Percentiles rank a stretch among this genome's conserved stretches.
These are phyloP conservation scores for Thysanoteuthis rhombus DNA, from an alignment of 2,888 invertebrate species.

Conservation along the genomic window DNA sequence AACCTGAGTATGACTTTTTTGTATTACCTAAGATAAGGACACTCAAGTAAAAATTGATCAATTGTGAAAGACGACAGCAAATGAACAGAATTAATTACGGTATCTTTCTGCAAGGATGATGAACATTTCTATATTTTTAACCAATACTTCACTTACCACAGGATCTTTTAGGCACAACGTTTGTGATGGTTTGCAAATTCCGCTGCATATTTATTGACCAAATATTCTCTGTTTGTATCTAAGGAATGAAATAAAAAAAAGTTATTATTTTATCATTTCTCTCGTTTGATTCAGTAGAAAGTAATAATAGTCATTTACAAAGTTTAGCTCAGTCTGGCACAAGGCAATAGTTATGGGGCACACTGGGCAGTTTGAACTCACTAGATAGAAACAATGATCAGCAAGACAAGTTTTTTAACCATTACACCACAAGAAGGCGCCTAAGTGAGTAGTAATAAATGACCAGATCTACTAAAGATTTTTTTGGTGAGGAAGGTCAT, in stretches of 20 bases:
- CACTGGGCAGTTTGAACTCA: not conserved
- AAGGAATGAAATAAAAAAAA: slow-evolving; percentile 34
- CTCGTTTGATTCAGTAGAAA: too few relatives aligned
- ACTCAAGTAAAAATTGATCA: too few relatives aligned
- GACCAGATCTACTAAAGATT: not conserved
- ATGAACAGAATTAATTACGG: not conserved
- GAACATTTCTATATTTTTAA: not conserved
- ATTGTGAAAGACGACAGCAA: too few relatives aligned
- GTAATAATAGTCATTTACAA: too few relatives aligned
- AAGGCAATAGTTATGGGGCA: not conserved
- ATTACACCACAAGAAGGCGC: not conserved
- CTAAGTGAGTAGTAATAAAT: not conserved
- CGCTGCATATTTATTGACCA: slow-evolving; percentile 81
- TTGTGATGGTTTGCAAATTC: slow-evolving; percentile 70
- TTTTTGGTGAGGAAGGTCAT: too few relatives aligned
- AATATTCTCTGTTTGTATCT: slow-evolving; percentile 76
- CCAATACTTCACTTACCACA: slow-evolving; percentile 50
- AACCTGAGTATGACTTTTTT: too few relatives aligned
- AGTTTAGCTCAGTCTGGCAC: too few relatives aligned
- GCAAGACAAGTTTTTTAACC: not conserved
- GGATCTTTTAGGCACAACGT: slow-evolving; percentile 64
- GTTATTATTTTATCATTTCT: too few relatives aligned
- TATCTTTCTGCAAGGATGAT: not conserved
- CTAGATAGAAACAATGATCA: not conserved
- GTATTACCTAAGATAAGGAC: too few relatives aligned